phyloP scores from a whole-genome alignment of 1,140 invertebrate genomes.

The Papilio glaucus region DNA sequence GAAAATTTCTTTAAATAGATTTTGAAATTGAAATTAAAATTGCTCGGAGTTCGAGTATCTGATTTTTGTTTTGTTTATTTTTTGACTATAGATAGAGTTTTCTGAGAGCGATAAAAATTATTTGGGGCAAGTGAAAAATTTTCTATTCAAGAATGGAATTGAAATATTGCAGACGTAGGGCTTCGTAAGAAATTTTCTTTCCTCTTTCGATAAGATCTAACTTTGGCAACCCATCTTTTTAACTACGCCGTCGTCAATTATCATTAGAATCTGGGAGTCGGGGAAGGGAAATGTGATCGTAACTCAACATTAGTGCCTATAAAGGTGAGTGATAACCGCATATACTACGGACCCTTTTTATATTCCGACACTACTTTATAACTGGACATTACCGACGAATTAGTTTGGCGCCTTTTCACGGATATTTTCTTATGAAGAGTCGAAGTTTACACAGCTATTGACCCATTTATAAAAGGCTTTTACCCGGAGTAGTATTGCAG shows the following conservation, averaged over 20 bases:
- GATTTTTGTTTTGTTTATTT: neutral
- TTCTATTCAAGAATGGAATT: slow-evolving; percentile 43
- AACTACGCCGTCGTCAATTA: slow-evolving; percentile 66
- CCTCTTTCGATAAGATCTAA: slow-evolving; percentile 56
- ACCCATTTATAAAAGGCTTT: slow-evolving; percentile 37
- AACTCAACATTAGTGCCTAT: slow-evolving; percentile 74
- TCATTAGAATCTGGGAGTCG: slow-evolving; percentile 65
- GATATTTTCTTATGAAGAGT: slow-evolving; percentile 35
- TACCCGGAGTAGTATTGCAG: slow-evolving; percentile 31
- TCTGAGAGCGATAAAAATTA: slow-evolving; percentile 56
- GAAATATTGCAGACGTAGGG: slow-evolving; percentile 41
- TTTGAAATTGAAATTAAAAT: slow-evolving; percentile 3
- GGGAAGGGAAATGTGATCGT: slow-evolving; percentile 55
- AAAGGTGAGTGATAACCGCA: slow-evolving; percentile 71
- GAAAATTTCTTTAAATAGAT: neutral
- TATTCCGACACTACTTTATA: slow-evolving; percentile 34
- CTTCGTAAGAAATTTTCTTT: slow-evolving; percentile 35
- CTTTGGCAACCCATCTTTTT: slow-evolving; percentile 66
- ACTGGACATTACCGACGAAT: slow-evolving; percentile 13
- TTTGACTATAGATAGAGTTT: slow-evolving; percentile 42
- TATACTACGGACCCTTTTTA: slow-evolving; percentile 45
- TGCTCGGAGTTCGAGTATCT: neutral
- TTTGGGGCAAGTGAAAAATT: slow-evolving; percentile 49
- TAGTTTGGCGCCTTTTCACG: slow-evolving; percentile 29
- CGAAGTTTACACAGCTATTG: slow-evolving; percentile 35